Conservation (phyloP, 1,140 invertebrate species). For the Listronotus bonariensis region DNA sequence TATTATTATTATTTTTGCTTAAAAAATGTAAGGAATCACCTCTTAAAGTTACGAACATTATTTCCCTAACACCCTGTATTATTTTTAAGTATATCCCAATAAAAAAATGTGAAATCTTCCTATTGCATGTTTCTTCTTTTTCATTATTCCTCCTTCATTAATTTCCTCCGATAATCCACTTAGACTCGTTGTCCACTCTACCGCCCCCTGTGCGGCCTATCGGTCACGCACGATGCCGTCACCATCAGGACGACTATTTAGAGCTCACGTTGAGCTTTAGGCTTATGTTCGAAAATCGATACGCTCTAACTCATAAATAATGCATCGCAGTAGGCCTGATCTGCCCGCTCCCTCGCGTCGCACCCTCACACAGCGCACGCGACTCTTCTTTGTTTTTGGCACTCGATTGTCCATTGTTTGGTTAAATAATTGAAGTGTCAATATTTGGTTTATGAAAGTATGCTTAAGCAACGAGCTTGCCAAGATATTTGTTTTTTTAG, state of each 20-base stretch:
- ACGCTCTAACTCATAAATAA: conserved; percentile 30
- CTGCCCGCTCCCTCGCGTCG: conserved; percentile 23
- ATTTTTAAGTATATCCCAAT: no score
- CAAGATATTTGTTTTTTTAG: no score
- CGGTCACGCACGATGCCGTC: conserved; percentile 26
- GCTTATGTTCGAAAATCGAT: conserved; percentile 24
- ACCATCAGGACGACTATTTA: neutral
- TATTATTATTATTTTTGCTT: no score
- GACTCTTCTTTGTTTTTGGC: conserved; percentile 31
- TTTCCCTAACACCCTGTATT: no score
- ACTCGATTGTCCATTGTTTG: conserved; percentile 33
- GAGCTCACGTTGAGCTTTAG: conserved; percentile 17
- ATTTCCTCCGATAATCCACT: conserved; percentile 28
- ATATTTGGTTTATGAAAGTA: conserved; percentile 10
- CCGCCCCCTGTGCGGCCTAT: conserved; percentile 26
- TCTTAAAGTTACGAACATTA: no score
- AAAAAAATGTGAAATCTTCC: no score
- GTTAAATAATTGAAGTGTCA: conserved; percentile 26
- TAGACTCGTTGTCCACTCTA: conserved; percentile 26
- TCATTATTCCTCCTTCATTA: conserved; percentile 14
- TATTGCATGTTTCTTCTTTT: no score
- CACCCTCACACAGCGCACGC: conserved; percentile 14
- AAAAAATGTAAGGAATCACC: no score
- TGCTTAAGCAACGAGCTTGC: neutral
- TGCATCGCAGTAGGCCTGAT: conserved; percentile 32